Conservation (phyloP, 1,140 invertebrate genomes). For the Batillaria attramentaria region DNA sequence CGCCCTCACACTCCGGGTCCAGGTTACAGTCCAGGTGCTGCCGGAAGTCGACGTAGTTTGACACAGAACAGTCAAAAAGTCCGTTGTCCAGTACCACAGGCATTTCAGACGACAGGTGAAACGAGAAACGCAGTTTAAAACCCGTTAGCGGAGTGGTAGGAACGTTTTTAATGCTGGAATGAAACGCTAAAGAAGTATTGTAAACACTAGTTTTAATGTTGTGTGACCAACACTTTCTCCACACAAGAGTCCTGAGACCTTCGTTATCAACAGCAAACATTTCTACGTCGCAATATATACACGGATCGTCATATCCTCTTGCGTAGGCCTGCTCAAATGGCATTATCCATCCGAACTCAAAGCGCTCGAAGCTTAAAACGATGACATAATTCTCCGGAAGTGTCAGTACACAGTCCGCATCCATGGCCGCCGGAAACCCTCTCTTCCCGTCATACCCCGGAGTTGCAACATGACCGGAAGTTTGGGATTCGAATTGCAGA, state of each 20-base stretch:
- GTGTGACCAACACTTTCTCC: background rate
- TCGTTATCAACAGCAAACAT: background rate
- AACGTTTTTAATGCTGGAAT: background rate
- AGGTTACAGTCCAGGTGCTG: constrained; percentile 20
- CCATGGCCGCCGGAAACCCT: background rate
- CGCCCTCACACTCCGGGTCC: background rate
- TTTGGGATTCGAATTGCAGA: no score
- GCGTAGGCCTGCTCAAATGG: no score
- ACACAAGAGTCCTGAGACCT: background rate
- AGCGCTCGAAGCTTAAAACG: constrained; percentile 1
- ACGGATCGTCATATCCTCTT: background rate
- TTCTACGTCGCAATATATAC: background rate
- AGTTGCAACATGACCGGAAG: background rate
- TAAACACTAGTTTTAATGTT: background rate
- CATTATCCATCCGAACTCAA: background rate
- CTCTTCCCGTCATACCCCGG: background rate
- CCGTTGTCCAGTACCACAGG: background rate
- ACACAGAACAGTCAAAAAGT: background rate
- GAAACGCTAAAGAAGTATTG: background rate
- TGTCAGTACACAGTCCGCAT: background rate
- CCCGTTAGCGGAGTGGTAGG: background rate
- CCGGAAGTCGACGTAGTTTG: background rate
- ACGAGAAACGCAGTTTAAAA: background rate
- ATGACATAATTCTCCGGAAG: background rate
- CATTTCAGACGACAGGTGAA: background rate